Conservation (phyloP, 2,113 vertebrate species). For the Mesitornis unicolor region DNA sequence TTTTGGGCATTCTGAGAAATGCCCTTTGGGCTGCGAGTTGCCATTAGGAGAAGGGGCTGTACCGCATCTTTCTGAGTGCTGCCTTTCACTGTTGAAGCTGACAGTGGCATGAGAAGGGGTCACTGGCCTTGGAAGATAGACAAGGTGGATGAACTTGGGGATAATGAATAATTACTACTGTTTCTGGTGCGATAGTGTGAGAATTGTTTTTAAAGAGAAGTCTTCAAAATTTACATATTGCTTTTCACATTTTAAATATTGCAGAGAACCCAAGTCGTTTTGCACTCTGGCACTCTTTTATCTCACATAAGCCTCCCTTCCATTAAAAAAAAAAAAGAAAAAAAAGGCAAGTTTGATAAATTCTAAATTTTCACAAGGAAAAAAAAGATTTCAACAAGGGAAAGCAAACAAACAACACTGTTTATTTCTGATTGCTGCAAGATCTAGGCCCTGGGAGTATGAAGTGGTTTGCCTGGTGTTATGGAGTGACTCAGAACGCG, state of each 20-base stretch:
- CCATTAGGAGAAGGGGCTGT: not conserved
- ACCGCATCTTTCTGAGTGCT: fast-evolving
- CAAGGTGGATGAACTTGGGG: not conserved
- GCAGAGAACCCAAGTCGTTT: not conserved
- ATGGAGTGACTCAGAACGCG: not conserved
- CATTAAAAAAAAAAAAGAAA: not conserved
- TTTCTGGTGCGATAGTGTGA: not conserved
- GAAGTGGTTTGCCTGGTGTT: not conserved
- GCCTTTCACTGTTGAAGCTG: not conserved
- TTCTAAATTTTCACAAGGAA: not conserved
- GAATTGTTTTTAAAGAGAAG: not conserved
- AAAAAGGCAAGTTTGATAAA: not conserved
- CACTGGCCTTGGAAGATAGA: not conserved
- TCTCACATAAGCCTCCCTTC: not conserved
- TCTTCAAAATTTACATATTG: not conserved
- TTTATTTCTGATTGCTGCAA: not conserved
- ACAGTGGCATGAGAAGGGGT: not conserved
- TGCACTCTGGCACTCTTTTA: not conserved
- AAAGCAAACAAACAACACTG: not conserved
- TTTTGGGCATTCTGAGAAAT: not conserved
- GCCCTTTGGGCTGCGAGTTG: not conserved
- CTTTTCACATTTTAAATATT: not conserved
- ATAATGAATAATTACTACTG: not conserved
- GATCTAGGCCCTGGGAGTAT: not conserved
- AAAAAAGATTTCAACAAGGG: not conserved